phyloP scores from a whole-genome alignment of 92 coral and sea anemone genomes.

The Siderastrea siderea region DNA sequence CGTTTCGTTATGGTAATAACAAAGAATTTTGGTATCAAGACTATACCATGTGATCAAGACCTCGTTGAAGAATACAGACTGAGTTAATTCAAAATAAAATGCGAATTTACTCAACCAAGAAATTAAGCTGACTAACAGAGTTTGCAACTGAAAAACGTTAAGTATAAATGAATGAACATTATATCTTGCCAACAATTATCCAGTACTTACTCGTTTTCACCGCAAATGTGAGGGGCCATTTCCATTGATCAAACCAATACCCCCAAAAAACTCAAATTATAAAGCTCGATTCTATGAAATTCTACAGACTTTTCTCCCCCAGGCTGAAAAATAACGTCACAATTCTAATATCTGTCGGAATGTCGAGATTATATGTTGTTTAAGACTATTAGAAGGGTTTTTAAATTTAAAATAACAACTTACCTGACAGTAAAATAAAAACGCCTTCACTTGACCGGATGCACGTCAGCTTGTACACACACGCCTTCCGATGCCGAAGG shows the following conservation, averaged over 20 bases:
- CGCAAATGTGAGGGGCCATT: constrained; percentile 1
- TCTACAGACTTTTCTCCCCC: not conserved
- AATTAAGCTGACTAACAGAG: not conserved
- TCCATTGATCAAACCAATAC: not conserved
- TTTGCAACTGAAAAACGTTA: not conserved
- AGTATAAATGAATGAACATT: not conserved
- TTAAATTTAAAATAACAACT: not conserved
- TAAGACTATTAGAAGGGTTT: not conserved
- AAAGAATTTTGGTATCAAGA: not conserved
- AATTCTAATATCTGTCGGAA: not conserved
- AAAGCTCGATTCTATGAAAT: not conserved
- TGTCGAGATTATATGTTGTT: not conserved
- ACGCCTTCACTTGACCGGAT: constrained; percentile 21
- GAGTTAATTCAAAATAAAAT: not conserved
- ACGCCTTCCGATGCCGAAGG: constrained; percentile 4
- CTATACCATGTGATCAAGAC: no score
- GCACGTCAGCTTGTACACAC: not conserved
- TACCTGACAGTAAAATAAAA: not conserved
- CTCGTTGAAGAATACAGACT: no score
- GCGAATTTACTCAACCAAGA: not conserved
- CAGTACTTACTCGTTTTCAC: constrained; percentile 1
- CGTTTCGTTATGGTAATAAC: not conserved
- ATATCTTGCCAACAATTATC: no score
- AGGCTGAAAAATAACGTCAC: not conserved
- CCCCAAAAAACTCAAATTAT: not conserved